These are phyloP conservation scores for Dendrophyllia cribrosa DNA, from an alignment of 64 coral and sea anemone species.

Conservation along the genomic window DNA sequence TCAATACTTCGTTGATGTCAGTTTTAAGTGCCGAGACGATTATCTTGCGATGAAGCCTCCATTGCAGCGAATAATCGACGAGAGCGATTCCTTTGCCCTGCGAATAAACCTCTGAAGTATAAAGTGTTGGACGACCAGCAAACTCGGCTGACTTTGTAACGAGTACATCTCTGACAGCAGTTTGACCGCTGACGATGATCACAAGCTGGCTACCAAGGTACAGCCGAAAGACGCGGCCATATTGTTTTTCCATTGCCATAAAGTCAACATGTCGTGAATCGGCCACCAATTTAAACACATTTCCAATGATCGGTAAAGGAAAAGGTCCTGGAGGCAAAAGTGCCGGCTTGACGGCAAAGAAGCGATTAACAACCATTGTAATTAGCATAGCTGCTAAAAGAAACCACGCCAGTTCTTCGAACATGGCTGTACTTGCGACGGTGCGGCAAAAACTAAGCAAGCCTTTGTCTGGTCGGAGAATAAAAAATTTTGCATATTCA, in stretches of 20 bases:
- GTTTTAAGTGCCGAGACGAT: constrained; percentile 18
- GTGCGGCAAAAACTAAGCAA: background rate
- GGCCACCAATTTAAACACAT: background rate
- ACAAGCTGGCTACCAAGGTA: constrained; percentile 10
- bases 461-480: no score
- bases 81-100: background rate
- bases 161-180: background rate
- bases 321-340: background rate
- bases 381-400: background rate
- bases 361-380: background rate
- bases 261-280: background rate
- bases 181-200: background rate
- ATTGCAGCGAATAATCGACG: constrained; percentile 16
- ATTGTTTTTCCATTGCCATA: constrained; percentile 3
- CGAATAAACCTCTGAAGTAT: background rate
- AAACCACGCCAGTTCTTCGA: background rate
- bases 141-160: background rate
- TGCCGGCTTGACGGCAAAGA: background rate
- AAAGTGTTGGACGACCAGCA: background rate
- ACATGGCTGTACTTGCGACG: background rate
- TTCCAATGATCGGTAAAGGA: constrained; percentile 17
- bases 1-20: constrained; percentile 3
- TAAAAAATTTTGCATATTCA: no score
- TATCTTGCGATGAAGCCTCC: constrained; percentile 40
- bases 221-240: background rate